A percentile compares a stretch with the other conserved stretches of the same genome.
phyloP scores from a whole-genome alignment of 2,797 vertebrate genomes.

The Peromyscus eremicus region DNA sequence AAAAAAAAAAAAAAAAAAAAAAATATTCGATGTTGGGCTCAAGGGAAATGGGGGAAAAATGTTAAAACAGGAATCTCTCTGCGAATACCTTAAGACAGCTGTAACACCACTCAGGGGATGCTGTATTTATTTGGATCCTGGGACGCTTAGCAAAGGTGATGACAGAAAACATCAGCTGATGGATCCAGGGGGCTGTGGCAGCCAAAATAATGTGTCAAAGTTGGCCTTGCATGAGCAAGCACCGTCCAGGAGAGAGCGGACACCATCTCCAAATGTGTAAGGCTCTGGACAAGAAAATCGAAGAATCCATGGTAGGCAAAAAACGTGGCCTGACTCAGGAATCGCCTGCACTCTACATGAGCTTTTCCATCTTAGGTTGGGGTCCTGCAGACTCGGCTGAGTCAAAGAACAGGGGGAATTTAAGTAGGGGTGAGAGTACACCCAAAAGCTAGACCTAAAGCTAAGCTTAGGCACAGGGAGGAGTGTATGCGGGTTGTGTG shows the following conservation, averaged over 20 bases:
- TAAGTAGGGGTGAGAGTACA: not conserved
- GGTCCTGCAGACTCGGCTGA: not conserved
- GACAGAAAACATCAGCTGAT: conserved; percentile 76
- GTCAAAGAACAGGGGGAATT: not conserved
- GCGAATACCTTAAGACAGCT: conserved; percentile 72
- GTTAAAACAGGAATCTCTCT: conserved; percentile 65
- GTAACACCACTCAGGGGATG: conserved; percentile 71
- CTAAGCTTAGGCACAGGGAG: not conserved
- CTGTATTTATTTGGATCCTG: conserved; percentile 76
- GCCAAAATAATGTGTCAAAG: conserved; percentile 79
- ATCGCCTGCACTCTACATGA: not conserved
- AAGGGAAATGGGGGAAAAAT: conserved; percentile 32
- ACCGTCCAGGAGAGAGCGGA: conserved; percentile 64
- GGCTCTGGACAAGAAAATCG: conserved; percentile 5
- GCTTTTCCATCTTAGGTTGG: not conserved
- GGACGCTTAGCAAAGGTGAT: conserved; percentile 76
- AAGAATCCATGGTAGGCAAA: not conserved
- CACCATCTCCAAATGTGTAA: conserved; percentile 53
- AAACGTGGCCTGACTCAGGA: accelerated
- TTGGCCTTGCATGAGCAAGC: conserved; percentile 71
- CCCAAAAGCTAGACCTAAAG: not conserved
- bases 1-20: conserved; percentile 70
- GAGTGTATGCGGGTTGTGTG: not conserved
- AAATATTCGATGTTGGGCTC: conserved; percentile 39
- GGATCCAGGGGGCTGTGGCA: conserved; percentile 63